Base-by-base conservation (phyloP, 1,140 invertebrate species). In the Aphaenogaster ashmeadi region DNA sequence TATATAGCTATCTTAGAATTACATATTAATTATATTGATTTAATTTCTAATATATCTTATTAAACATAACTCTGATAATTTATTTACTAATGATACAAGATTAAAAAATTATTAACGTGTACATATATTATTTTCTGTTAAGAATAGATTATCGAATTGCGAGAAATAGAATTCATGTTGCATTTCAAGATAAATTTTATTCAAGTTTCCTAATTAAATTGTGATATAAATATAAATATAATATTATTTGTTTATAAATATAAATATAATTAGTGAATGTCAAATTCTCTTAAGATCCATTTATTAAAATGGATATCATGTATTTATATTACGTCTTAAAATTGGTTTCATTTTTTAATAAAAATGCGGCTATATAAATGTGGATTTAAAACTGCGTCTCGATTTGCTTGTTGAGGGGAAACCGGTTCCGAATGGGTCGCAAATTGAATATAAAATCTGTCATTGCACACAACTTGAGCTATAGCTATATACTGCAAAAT, bases 401-500 rank as follows among this genome's bases (percentile, higher is more conserved):
- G 18, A 74, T 74, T 71, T 36, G 21, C 3, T 72, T 72, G 0
- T 36, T 36, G 15, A 72, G 50, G 3, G 38, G 5, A 66, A 21
- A 41, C 8, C 38, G 54, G 15, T 66, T n/a, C 7, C 18, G 33
- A 36, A n/a, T 72, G 11, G n/a, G 27, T n/a, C 6, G 1, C 18
- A 74, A 74, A 36, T 74, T 74, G 27, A 54, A 27, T 7, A 36
- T 9, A 54, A 72, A 72, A 72, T 74, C 8, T 56, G 33, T 72
- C 9, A 56, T 74, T 21, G 27, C 27, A 27, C 27, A 54, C 50
- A 72, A 69, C 15, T 71, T 71, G 21, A 69, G 52, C 18, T 38
- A 56, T 38, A 56, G 56, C 11, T 56, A 11, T 74, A 74, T 15
- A 13, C n/a, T 74, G 36, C 13, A 21, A 75, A 56, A 56, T 54